Evolutionary conservation across 1,140 invertebrate genomes (phyloP), one percentile per base, ranked within the genome.

Genomic region (Oscheius sp.): DNA sequence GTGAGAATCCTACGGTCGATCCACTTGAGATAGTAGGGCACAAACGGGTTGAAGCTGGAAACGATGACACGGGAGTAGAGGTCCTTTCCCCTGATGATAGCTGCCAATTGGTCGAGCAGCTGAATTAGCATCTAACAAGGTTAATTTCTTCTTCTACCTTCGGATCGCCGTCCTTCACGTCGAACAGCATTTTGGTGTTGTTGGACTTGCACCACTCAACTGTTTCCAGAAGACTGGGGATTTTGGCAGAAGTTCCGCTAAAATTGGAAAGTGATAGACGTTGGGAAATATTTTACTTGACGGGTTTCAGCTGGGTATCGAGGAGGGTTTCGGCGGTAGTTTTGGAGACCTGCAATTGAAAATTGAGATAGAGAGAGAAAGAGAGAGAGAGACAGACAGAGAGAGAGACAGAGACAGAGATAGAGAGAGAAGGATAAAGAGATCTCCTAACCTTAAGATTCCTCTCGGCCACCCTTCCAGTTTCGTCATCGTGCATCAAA

Each of bases 401-500:
- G n/a, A n/a, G n/a, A n/a, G n/a, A n/a, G n/a, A n/a, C n/a, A n/a
- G n/a, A n/a, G n/a, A n/a, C n/a, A n/a, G n/a, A n/a, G n/a, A n/a
- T n/a, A n/a, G n/a, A n/a, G n/a, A n/a, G n/a, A n/a, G n/a, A n/a
- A n/a, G n/a, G n/a, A n/a, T n/a, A 55, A 23, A 20, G 36, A 29
- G 2, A 32, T 31, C 35, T 71, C 2, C n/a, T 49, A 3, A 63
- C 46, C 52, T 71, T 46, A 28, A 65, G 4, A 49, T 71, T 64
- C 1, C 3, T 3, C 38, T 59, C 36, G 34, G 32, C 58, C 46
- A 38, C 45, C 20, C 69, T 45, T 49, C 38, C 69, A 10, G 69
- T 71, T 49, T 35, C 34, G n/a, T 71, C 69, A 29, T 71, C 69
- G 38, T 71, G 69, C 38, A 71, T 71, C 18, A 71, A 20, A 32